Base-by-base conservation (phyloP, 2,113 vertebrate species). In the Malurus melanocephalus region DNA sequence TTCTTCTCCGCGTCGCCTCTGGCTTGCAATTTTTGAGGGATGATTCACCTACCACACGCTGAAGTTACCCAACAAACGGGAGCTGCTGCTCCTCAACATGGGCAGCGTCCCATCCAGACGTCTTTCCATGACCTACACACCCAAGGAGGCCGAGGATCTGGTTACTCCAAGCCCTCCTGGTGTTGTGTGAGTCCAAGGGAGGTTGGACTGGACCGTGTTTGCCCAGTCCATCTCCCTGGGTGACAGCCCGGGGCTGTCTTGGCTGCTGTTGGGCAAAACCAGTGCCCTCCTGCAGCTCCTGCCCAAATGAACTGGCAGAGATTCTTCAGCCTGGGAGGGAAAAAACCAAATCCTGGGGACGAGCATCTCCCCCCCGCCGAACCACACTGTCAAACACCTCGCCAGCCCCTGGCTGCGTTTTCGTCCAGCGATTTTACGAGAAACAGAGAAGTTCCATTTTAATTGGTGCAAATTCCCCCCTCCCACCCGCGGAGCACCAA, bases 401-500 rank as follows among this genome's bases (percentile, higher is more conserved):
- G 55, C 83, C 74, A 91, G 76, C 43, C 73, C 64, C 57, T 78
- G 69, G 66, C 83, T 67, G 69, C 2, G 0, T 85, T 82, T 80
- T 59, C 85, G 69, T 89, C 48, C 65, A 80, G 60, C 76, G 46
- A 78, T 92, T 80, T 89, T 24, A 80, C 2, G 17, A 77, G 78
- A 88, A 87, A 6, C 89, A 94, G 82, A 64, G n/a, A 61, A 84
- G 92, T 84, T 90, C 77, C 92, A 62, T 91, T 91, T 84, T 91
- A 93, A 95, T 93, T 95, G 93, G 94, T 87, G 91, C 52, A 94
- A 93, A 93, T 93, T 89, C 93, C 93, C 92, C 66, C 92, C 94
- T 96, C 92, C 94, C 55, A 67, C 90, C 89, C 42, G 30, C 0
- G 2, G 73, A 93, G 86, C 78, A 32, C 92, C 94, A 96, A 93